Percentiles rank a stretch among this genome's conserved stretches.
Conservation (phyloP, 2,797 vertebrate genomes). For the Pseudochirops cupreus region DNA sequence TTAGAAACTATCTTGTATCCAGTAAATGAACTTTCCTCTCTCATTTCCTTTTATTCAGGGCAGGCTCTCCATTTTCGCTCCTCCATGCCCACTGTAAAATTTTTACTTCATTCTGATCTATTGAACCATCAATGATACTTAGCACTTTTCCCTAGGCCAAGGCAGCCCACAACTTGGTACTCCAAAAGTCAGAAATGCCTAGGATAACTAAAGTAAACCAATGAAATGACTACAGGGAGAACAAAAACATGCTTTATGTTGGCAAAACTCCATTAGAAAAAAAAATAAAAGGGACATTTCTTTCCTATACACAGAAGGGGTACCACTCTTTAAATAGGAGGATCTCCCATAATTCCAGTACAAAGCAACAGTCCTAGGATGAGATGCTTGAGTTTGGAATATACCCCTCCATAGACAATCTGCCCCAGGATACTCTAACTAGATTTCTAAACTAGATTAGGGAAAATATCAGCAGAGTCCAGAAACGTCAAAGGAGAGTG, state of each 20-base stretch:
- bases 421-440: constrained; percentile 37
- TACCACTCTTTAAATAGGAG: constrained; percentile 53
- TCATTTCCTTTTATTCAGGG: background rate
- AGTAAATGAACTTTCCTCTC: background rate
- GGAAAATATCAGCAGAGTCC: constrained; percentile 37
- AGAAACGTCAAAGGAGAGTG: constrained; percentile 33
- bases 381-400: constrained; percentile 16
- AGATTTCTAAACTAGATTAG: constrained; percentile 6
- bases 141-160: constrained; percentile 33
- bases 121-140: constrained; percentile 39
- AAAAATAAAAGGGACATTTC: constrained; percentile 38
- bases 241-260: constrained; percentile 44
- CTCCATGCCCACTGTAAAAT: background rate
- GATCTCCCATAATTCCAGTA: constrained; percentile 45
- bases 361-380: constrained; percentile 41
- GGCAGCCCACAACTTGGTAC: constrained; percentile 8
- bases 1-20: background rate
- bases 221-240: constrained; percentile 41
- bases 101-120: constrained; percentile 28
- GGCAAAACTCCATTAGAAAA: constrained; percentile 38
- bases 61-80: constrained; percentile 26
- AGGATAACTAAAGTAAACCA: constrained; percentile 4
- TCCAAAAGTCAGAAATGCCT: constrained; percentile 37
- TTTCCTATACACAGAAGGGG: constrained; percentile 13
- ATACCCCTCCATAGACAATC: constrained; percentile 34